phyloP scores from a whole-genome alignment of 2,113 vertebrate species.

The Ascaphus truei region DNA sequence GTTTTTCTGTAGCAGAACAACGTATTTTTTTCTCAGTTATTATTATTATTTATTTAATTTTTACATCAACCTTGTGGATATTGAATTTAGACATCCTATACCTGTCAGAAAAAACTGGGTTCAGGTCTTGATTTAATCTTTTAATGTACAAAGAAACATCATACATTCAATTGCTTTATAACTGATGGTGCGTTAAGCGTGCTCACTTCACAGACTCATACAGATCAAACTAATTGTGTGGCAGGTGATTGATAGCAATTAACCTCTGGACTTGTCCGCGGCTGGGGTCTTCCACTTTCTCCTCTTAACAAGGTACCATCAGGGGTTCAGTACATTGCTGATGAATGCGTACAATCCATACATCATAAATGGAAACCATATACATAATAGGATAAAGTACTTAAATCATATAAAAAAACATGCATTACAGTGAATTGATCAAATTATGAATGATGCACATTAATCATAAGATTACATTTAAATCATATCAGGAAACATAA shows the following conservation, averaged over 20 bases:
- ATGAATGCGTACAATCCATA: constrained; percentile 58
- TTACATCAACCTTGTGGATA: not conserved
- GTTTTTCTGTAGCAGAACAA: too few relatives aligned
- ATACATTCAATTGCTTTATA: not conserved
- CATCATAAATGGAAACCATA: constrained; percentile 48
- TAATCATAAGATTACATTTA: constrained; percentile 67
- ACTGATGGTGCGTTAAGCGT: constrained; percentile 38
- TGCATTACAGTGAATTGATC: constrained; percentile 63
- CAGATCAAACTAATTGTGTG: constrained; percentile 88
- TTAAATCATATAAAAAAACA: constrained; percentile 73
- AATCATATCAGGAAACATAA: constrained; percentile 68
- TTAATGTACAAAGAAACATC: not conserved
- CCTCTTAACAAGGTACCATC: constrained; percentile 52
- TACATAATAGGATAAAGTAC: constrained; percentile 56
- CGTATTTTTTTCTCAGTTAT: not conserved
- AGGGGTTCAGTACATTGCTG: constrained; percentile 39
- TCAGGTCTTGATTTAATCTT: not conserved
- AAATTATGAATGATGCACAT: constrained; percentile 77
- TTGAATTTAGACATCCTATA: not conserved
- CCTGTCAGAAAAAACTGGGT: not conserved
- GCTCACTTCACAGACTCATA: constrained; percentile 60
- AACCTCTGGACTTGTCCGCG: constrained; percentile 66
- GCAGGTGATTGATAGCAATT: constrained; percentile 83
- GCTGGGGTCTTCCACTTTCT: constrained; percentile 58
- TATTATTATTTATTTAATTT: not conserved